Evolutionary conservation across 2,888 invertebrate genomes (phyloP).

Genomic region (Leucophenga montana): DNA sequence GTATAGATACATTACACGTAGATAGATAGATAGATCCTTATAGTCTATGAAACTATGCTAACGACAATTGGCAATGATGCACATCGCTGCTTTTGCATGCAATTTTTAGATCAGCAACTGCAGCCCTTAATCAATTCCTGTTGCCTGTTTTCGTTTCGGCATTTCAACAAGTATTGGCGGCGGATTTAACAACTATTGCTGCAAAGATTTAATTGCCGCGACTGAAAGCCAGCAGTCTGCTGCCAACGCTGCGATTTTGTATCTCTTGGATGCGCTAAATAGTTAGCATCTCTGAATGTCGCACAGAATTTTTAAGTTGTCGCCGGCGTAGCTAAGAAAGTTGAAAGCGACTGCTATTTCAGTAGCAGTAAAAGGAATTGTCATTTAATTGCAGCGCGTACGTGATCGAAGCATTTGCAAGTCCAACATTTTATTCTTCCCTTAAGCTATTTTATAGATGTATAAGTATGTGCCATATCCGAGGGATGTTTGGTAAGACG

Average conservation of each 20-base stretch:
- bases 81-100: slow-evolving; percentile 29
- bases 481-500: no score
- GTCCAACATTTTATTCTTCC: slow-evolving; percentile 23
- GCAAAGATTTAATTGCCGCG: slow-evolving; percentile 61
- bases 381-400: slow-evolving; percentile 72
- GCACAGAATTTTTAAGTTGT: slow-evolving; percentile 8
- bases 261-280: slow-evolving; percentile 59
- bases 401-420: slow-evolving; percentile 70
- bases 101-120: slow-evolving; percentile 22
- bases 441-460: neutral
- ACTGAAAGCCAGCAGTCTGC: neutral
- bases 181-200: slow-evolving; percentile 37
- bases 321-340: slow-evolving; percentile 3
- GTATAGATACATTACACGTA: no score
- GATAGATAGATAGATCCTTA: no score
- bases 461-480: slow-evolving; percentile 21
- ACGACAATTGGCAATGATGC: neutral
- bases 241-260: slow-evolving; percentile 30
- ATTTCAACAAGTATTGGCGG: neutral
- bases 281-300: slow-evolving; percentile 59
- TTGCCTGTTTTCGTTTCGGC: no score
- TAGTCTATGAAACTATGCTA: no score
- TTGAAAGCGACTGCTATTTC: slow-evolving; percentile 28
- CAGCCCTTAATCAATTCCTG: neutral
- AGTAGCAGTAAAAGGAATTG: slow-evolving; percentile 57